Percentiles rank a stretch among this genome's conserved stretches.
Conservation (phyloP, 2,797 vertebrate species). For the Anguilla marmorata region DNA sequence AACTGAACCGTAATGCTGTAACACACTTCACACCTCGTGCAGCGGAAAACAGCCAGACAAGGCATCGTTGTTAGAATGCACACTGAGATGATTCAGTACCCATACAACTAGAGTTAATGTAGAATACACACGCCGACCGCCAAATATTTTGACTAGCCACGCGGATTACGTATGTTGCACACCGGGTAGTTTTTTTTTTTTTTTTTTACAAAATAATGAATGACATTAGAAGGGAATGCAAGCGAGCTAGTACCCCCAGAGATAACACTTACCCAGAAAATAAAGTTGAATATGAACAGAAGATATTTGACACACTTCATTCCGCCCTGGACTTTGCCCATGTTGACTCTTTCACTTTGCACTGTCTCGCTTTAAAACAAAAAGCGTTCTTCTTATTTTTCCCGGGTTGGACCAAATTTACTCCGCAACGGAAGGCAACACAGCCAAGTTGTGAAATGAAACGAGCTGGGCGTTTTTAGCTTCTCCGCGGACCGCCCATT, state of each 20-base stretch:
- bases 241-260: not conserved
- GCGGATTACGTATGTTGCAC: not conserved
- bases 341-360: slow-evolving; percentile 49
- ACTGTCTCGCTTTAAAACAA: slow-evolving; percentile 25
- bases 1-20: slow-evolving; percentile 19
- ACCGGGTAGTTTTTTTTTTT: not conserved
- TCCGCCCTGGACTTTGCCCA: slow-evolving; percentile 83
- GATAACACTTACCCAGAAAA: slow-evolving; percentile 87
- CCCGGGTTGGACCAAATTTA: not conserved
- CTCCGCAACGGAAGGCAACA: slow-evolving; percentile 35
- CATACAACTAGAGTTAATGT: not conserved
- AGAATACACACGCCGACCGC: not conserved
- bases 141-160: not conserved
- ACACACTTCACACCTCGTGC: not conserved
- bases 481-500: slow-evolving; percentile 58
- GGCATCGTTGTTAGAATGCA: not conserved
- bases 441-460: slow-evolving; percentile 51
- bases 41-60: not conserved
- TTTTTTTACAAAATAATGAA: not conserved
- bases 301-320: slow-evolving; percentile 94
- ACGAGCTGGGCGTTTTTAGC: slow-evolving; percentile 47
- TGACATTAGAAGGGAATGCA: not conserved
- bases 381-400: slow-evolving; percentile 8
- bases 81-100: not conserved
- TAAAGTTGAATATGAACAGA: slow-evolving; percentile 92